phyloP scores from a whole-genome alignment of 2,113 vertebrate species.

The Mormyrus iriodes region DNA sequence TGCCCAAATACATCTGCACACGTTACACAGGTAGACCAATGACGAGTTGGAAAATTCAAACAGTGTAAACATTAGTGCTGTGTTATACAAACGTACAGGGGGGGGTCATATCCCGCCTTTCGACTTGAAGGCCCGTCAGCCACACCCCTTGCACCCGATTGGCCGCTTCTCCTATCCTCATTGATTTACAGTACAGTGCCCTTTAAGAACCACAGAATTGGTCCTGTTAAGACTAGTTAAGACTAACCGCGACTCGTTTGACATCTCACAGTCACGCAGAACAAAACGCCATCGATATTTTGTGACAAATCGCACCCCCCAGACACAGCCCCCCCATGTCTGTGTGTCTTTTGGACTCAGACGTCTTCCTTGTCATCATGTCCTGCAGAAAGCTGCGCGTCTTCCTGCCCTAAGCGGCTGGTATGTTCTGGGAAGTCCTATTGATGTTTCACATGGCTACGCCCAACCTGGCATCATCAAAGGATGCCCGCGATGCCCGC shows the following conservation, averaged over 20 bases:
- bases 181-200: background rate
- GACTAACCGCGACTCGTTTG: background rate
- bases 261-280: background rate
- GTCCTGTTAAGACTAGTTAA: background rate
- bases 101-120: background rate
- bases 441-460: background rate
- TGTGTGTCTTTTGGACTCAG: background rate
- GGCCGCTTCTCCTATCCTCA: background rate
- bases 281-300: background rate
- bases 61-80: slow-evolving; percentile 5
- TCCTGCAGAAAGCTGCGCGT: background rate
- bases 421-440: background rate
- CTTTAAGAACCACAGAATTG: background rate
- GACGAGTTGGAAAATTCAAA: slow-evolving; percentile 2
- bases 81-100: background rate
- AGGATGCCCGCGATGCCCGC: background rate
- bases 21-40: background rate
- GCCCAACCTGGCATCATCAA: background rate
- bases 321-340: background rate
- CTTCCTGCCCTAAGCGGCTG: background rate
- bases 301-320: background rate
- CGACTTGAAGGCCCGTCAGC: background rate
- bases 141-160: background rate
- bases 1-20: background rate
- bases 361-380: background rate